Conservation (phyloP, 2,797 vertebrate genomes). For the Phrynocephalus guinanensis region DNA sequence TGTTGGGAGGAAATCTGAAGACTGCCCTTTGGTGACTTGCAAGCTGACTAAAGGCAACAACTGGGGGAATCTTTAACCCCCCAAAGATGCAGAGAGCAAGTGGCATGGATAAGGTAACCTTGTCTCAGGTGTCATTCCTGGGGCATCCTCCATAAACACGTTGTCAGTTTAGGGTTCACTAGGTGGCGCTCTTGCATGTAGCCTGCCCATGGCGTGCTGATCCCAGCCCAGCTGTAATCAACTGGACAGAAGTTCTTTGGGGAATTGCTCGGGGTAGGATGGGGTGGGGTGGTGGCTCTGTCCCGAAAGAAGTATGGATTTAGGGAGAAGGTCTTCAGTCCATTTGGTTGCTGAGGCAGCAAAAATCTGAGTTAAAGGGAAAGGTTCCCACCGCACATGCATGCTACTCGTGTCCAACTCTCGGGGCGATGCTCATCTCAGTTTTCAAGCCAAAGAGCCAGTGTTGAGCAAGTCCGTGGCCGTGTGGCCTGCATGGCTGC, state of each 20-base stretch:
- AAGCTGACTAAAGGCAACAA: not conserved
- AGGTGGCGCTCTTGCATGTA: slow-evolving; percentile 24
- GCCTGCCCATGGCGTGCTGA: not conserved
- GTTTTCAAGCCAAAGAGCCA: no score
- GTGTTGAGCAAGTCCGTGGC: no score
- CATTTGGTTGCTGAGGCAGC: not conserved
- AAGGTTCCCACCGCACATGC: no score
- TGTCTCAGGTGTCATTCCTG: not conserved
- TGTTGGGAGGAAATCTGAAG: not conserved
- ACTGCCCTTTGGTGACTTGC: no score
- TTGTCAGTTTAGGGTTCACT: not conserved
- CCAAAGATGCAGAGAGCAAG: not conserved
- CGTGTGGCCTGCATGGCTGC: no score
- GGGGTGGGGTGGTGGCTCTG: not conserved
- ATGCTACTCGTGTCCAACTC: no score
- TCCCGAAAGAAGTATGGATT: not conserved
- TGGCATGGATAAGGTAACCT: not conserved
- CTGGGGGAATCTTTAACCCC: not conserved
- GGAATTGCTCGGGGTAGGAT: not conserved
- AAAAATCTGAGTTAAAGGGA: not conserved
- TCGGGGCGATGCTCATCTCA: no score
- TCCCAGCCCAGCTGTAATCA: not conserved
- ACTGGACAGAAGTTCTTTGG: not conserved
- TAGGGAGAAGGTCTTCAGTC: not conserved
- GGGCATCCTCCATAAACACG: not conserved